These are phyloP conservation scores for Bembecia ichneumoniformis DNA, from an alignment of 2,888 invertebrate genomes.

Conservation along the genomic window DNA sequence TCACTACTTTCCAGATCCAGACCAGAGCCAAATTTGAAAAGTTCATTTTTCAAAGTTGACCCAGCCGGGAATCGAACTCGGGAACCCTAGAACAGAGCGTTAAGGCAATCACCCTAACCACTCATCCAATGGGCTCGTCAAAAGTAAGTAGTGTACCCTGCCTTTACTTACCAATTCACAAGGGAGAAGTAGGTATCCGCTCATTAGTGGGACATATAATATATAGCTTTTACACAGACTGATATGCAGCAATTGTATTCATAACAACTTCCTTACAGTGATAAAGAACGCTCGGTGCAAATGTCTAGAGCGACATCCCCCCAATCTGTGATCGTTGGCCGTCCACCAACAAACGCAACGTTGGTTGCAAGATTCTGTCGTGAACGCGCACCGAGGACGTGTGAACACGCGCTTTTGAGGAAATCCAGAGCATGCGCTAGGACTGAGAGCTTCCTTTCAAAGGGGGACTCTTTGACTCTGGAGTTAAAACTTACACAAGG, in stretches of 20 bases:
- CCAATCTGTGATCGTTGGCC: conserved; percentile 63
- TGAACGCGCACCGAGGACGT: conserved; percentile 85
- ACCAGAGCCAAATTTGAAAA: no score
- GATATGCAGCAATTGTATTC: conserved; percentile 6
- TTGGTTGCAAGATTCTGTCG: conserved; percentile 86
- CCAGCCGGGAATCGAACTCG: no score
- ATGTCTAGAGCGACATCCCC: conserved; percentile 65
- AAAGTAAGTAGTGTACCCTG: no score
- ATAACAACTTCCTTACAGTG: conserved; percentile 35
- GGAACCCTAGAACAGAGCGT: no score
- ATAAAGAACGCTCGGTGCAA: conserved; percentile 61
- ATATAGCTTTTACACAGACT: conserved; percentile 4
- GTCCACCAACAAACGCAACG: conserved; percentile 80
- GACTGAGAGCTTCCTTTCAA: conserved; percentile 87
- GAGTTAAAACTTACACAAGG: conserved; percentile 86
- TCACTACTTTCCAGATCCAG: no score
- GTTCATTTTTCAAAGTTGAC: no score
- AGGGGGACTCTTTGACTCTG: conserved; percentile 84
- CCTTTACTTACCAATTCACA: no score
- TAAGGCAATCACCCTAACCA: no score
- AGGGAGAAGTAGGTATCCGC: background rate
- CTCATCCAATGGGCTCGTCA: no score
- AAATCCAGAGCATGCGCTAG: conserved; percentile 82
- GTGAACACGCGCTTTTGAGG: conserved; percentile 83
- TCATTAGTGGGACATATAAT: conserved; percentile 1